Evolutionary conservation across 2,888 invertebrate genomes (phyloP), one percentile per base, ranked within the genome.

Genomic region (Choristoneura rosaceana): DNA sequence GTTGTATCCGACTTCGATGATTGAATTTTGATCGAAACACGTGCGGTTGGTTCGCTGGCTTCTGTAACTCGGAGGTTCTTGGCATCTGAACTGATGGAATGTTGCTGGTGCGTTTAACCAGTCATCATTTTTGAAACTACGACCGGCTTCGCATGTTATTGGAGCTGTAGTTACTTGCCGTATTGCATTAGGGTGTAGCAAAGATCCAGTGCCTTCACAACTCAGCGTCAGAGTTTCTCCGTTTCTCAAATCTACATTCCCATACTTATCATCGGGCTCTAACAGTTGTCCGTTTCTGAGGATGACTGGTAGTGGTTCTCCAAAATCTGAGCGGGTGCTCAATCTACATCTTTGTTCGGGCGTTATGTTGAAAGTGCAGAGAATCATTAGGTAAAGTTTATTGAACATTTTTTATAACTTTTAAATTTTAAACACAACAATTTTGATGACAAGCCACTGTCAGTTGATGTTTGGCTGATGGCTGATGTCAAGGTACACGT

Each of bases 1-100:
- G n/a, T 41, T 79, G 63, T 93, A 94, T 0, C 94, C 93, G 1
- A 93, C 92, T 82, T 93, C 91, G 5, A 86, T 83, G 15, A 94
- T 76, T 0, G 80, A 73, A 74, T 90, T 84, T 0, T 78, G 81
- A 55, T 85, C 84, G 71, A 79, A 90, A 71, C 94, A 94, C 0
- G 83, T 85, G 33, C 90, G 84, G 50, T 87, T 78, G 0, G 91
- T 89, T 10, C 86, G 81, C 73, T 74, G 78, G 70, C 90, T 92
- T 14, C 34, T 70, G 73, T 93, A 81, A 15, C 81, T 80, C 12
- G 92, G 92, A 4, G 89, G 77, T 10, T 55, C 63, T 1, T 33
- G 5, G 60, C 93, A 94, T 64, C 69, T 78, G 76, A 94, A 93
- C 4, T 74, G 68, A 2, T 78, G 74, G 75, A 94, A 93, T 3